These are phyloP conservation scores for Forbesichthys agassizii DNA, from an alignment of 2,113 vertebrate genomes.

Conservation along the genomic window DNA sequence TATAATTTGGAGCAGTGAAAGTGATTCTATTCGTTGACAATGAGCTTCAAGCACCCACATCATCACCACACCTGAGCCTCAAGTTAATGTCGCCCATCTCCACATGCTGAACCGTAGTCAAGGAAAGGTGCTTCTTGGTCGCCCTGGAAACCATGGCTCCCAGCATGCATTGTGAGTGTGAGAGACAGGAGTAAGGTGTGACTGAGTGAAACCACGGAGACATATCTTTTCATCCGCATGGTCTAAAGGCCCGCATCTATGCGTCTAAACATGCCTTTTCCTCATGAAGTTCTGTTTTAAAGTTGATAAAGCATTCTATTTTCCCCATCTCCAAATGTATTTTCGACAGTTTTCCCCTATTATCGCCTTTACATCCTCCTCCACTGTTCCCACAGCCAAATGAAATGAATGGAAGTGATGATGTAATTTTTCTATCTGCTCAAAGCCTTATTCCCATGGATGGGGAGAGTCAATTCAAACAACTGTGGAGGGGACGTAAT, in stretches of 20 bases:
- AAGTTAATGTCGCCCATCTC: slow-evolving; percentile 66
- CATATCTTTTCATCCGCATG: slow-evolving; percentile 11
- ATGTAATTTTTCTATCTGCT: slow-evolving; percentile 22
- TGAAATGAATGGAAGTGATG: slow-evolving; percentile 8
- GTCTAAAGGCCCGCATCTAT: not conserved
- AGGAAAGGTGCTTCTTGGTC: slow-evolving; percentile 70
- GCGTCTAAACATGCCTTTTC: not conserved
- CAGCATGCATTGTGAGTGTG: slow-evolving; percentile 71
- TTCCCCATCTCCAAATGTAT: not conserved
- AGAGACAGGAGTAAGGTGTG: slow-evolving; percentile 71
- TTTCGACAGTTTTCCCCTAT: slow-evolving; percentile 5
- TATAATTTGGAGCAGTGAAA: not conserved
- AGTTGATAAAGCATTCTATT: not conserved
- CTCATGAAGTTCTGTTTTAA: not conserved
- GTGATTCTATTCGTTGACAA: not conserved
- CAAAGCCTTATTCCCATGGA: slow-evolving; percentile 18
- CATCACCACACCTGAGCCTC: slow-evolving; percentile 62
- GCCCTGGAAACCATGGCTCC: slow-evolving; percentile 73
- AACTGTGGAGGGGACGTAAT: slow-evolving; percentile 27
- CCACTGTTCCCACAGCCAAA: not conserved
- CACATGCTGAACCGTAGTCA: slow-evolving; percentile 65
- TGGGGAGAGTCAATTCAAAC: slow-evolving; percentile 22
- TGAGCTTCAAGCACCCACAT: not conserved
- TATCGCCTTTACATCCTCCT: slow-evolving; percentile 17
- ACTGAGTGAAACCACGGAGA: slow-evolving; percentile 52